Base-by-base conservation (phyloP, 2,797 vertebrate genomes). In the Melanotaenia boesemani region DNA sequence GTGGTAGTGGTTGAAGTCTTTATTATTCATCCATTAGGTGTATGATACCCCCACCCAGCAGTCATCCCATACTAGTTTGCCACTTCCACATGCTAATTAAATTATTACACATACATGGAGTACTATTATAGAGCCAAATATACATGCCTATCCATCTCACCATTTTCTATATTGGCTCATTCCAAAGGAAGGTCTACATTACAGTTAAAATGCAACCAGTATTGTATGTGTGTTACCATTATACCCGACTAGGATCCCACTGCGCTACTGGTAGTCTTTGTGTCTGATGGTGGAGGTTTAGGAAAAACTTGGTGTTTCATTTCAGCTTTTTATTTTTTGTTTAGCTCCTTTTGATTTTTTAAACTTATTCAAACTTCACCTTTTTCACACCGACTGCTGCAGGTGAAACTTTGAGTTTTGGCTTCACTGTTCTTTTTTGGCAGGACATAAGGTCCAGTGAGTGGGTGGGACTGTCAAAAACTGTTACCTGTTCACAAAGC, bases 381-480 rank as follows among this genome's bases (percentile, higher is more conserved):
- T 30, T 26, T 5, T 26, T 6, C 22, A 55, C 15, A 44, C 41
- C 6, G 16, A 44, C 41, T 18, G 41, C 41, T 44, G 16, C 1
- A 44, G 41, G 15, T 44, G 41, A 44, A 44, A 18, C 41, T 44
- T 44, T 18, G 41, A 44, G 2, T 44, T 44, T 44, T 44, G 41
- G 16, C 41, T 18, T 18, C 41, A 18, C 41, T 18, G 16, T 44
- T 44, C 16, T 82, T 80, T 37, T 80, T 82, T 22, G 18, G 39
- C 55, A 54, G 52, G 62, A 85, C 84, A 73, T 83, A 44, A 83
- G 86, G 81, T 72, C 54, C 12, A 22, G 0, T 32, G 70, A 89
- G 89, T 90, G 82, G 83, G 89, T 78, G 85, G 82, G 26, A 81
- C 75, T 83, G 83, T 91, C 87, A 83, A 70, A 55, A 84, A 72